Base-by-base conservation (phyloP, 2,888 invertebrate species). In the Cordilura impudica region DNA sequence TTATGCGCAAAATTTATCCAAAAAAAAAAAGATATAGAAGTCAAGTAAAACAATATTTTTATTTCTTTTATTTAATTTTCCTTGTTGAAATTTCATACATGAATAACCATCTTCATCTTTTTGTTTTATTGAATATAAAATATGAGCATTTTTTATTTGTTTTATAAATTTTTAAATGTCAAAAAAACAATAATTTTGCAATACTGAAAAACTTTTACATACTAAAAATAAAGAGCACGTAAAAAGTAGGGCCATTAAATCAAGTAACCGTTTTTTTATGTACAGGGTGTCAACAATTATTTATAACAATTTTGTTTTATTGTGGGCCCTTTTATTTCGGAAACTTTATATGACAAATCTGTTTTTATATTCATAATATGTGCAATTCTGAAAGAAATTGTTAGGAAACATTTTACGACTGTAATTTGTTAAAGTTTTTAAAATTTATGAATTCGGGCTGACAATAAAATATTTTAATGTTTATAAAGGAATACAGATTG, bases 141-240 rank as follows among this genome's bases (percentile, higher is more conserved):
- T 56, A 58, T 69, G 45, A 58, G 29, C 31, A 35, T 35, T 69
- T 23, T 18, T 35, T 47, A 35, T 66, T 54, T 43, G 16, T 72
- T 65, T 56, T 47, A 35, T 23, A 14, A 54, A 53, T 47, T 31
- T 18, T 29, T 47, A 26, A 12, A 39, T 31, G 26, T 43, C 4
- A 26, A 63, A 70, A 49, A 12, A 67, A 47, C 39, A 65, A 31
- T 7, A 65, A 60, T 70, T 47, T 70, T 53, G 70, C 60, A 70
- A 53, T 60, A 29, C 26, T 35, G 16, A 26, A 60, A 51, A 54
- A 29, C 35, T 53, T 26, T 35, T 21, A 7, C 39, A 53, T 53
- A 16, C n/a, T 43, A 23, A 1, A 31, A 54, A 39, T 4, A 39
- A 39, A 39, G n/a, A 66, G 26, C 18, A 43, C 19, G 29, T n/a